These are phyloP conservation scores for Tetragnatha versicolor DNA, from an alignment of 1,140 invertebrate species.

Conservation along the genomic window DNA sequence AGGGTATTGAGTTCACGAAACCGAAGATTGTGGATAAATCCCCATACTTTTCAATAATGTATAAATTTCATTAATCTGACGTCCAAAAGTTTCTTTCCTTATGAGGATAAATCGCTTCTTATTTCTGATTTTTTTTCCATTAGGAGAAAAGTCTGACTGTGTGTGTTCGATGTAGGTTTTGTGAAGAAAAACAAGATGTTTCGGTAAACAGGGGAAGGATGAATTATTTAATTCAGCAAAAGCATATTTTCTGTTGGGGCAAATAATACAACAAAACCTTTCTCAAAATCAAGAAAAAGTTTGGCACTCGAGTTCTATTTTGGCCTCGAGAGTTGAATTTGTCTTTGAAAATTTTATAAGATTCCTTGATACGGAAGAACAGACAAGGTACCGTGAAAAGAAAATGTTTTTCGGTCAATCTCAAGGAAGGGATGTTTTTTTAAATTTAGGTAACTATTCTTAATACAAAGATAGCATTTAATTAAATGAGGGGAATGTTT, in stretches of 20 bases:
- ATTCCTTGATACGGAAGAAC: neutral
- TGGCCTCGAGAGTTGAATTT: neutral
- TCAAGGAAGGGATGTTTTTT: no score
- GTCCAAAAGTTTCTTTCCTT: neutral
- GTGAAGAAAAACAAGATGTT: neutral
- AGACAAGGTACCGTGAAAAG: neutral
- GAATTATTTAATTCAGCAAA: conserved; percentile 15
- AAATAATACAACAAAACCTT: neutral
- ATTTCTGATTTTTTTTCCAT: conserved; percentile 3
- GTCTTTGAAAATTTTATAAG: conserved; percentile 15
- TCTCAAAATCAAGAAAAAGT: neutral
- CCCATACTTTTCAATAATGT: neutral
- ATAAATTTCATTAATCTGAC: neutral
- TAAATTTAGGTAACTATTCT: no score
- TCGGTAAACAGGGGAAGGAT: neutral
- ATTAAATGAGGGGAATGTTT: no score
- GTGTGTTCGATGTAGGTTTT: neutral
- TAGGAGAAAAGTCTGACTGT: neutral
- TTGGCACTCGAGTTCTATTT: neutral
- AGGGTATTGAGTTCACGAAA: no score
- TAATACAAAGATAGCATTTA: no score
- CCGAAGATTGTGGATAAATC: neutral
- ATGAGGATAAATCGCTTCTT: neutral
- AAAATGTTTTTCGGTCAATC: no score
- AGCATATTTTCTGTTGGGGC: neutral